A percentile compares a stretch with the other conserved stretches of the same genome.
These are phyloP conservation scores for Rhyzopertha dominica DNA, from an alignment of 1,140 invertebrate genomes.

Conservation along the genomic window DNA sequence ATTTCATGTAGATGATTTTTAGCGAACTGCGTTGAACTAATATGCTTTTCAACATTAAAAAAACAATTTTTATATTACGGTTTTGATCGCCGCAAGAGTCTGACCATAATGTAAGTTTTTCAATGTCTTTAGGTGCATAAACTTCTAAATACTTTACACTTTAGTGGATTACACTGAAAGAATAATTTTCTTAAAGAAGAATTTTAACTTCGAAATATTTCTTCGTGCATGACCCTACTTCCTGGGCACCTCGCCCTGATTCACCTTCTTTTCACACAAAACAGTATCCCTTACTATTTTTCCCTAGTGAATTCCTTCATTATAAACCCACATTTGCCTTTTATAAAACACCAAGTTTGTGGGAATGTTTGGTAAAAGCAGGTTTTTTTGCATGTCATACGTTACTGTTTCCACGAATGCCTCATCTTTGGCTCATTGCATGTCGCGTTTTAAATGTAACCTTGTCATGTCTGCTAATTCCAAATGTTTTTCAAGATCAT, in stretches of 20 bases:
- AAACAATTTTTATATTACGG: too few species aligned
- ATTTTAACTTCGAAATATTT: slow-evolving; percentile 38
- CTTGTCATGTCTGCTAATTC: slow-evolving; percentile 11
- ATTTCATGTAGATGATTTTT: too few species aligned
- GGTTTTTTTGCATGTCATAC: slow-evolving; percentile 42
- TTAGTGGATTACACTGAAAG: too few species aligned
- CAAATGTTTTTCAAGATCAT: slow-evolving; percentile 9
- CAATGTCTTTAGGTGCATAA: too few species aligned
- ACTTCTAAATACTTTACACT: too few species aligned
- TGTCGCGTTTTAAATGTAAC: slow-evolving; percentile 10
- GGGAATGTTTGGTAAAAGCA: slow-evolving; percentile 35
- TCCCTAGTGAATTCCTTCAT: slow-evolving; percentile 30
- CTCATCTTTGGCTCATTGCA: slow-evolving; percentile 15
- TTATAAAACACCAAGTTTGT: slow-evolving; percentile 39
- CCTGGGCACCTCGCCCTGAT: slow-evolving; percentile 37
- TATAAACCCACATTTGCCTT: slow-evolving; percentile 36
- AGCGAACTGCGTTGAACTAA: too few species aligned
- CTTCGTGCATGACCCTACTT: slow-evolving; percentile 36
- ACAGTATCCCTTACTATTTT: slow-evolving; percentile 27
- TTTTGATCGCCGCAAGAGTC: too few species aligned
- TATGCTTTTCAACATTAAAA: too few species aligned
- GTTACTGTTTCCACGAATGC: slow-evolving; percentile 23
- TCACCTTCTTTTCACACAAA: slow-evolving; percentile 38
- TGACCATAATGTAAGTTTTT: too few species aligned
- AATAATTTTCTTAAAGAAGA: too few species aligned